These are phyloP conservation scores for Cyrtonyx montezumae DNA, from an alignment of 2,113 vertebrate genomes.

Conservation along the genomic window DNA sequence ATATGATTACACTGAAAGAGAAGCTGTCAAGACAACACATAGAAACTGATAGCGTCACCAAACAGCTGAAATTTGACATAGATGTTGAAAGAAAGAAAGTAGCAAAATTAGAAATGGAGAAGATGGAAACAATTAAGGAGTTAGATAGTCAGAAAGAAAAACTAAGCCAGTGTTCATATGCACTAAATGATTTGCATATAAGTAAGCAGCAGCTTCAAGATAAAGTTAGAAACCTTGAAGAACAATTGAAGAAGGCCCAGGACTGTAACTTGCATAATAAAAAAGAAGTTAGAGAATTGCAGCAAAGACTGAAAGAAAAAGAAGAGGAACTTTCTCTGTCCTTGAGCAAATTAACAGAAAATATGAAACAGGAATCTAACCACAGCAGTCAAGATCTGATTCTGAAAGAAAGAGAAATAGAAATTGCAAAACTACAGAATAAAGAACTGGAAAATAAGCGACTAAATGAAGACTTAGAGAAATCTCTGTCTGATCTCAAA, in stretches of 20 bases:
- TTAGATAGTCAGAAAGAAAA: conserved; percentile 85
- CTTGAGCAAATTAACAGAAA: conserved; percentile 66
- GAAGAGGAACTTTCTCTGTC: conserved; percentile 78
- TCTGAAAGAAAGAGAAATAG: conserved; percentile 77
- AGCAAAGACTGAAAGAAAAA: conserved; percentile 77
- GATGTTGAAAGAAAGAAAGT: conserved; percentile 74
- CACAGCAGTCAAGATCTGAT: conserved; percentile 38
- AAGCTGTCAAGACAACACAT: conserved; percentile 84
- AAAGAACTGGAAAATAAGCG: conserved; percentile 80
- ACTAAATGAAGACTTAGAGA: conserved; percentile 79
- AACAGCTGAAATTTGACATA: conserved; percentile 78
- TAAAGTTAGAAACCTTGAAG: conserved; percentile 80
- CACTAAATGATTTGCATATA: conserved; percentile 87
- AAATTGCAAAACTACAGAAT: conserved; percentile 79
- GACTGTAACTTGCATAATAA: conserved; percentile 73
- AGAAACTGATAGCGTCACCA: conserved; percentile 78
- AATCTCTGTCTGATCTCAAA: conserved; percentile 84
- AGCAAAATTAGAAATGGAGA: conserved; percentile 75
- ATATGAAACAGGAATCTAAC: conserved; percentile 36
- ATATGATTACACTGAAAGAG: conserved; percentile 91
- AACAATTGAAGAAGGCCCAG: conserved; percentile 81
- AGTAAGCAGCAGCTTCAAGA: conserved; percentile 84
- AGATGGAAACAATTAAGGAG: conserved; percentile 75
- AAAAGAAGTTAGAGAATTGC: conserved; percentile 79
- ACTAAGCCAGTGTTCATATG: conserved; percentile 82